These are phyloP conservation scores for Bombycilla garrulus DNA, from an alignment of 2,113 vertebrate species.

Conservation along the genomic window DNA sequence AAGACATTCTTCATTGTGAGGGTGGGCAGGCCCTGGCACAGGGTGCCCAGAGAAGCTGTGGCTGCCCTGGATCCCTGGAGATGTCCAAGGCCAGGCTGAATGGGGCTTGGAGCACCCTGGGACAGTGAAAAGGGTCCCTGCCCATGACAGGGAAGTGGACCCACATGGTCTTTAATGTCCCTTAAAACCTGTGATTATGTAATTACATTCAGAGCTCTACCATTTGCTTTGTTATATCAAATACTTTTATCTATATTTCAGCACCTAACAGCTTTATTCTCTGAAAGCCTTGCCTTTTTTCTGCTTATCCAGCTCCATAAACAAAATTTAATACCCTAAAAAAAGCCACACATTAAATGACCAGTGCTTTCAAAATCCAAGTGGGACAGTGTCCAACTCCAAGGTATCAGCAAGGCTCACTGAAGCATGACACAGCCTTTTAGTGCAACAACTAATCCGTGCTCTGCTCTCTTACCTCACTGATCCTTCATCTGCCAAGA, in stretches of 20 bases:
- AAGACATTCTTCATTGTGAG: neutral
- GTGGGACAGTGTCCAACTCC: neutral
- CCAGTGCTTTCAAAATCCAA: neutral
- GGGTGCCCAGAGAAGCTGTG: neutral
- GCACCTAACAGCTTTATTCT: neutral
- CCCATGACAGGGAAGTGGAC: neutral
- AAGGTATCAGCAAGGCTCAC: neutral
- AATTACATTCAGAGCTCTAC: neutral
- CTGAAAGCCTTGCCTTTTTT: neutral
- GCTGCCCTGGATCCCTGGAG: neutral
- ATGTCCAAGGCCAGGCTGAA: neutral
- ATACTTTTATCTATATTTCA: neutral
- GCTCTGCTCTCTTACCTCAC: neutral
- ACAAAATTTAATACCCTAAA: neutral
- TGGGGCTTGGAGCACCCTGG: neutral
- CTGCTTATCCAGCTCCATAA: neutral
- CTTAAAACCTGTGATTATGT: neutral
- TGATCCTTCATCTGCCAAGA: neutral
- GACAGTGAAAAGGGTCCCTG: rapidly evolving
- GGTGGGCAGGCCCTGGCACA: neutral
- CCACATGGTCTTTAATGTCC: neutral
- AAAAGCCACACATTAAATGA: neutral
- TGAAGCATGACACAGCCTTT: neutral
- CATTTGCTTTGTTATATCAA: neutral
- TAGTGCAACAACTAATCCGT: neutral